Evolutionary conservation across 2,113 vertebrate genomes (phyloP).

Genomic region (Brachypteracias leptosomus): DNA sequence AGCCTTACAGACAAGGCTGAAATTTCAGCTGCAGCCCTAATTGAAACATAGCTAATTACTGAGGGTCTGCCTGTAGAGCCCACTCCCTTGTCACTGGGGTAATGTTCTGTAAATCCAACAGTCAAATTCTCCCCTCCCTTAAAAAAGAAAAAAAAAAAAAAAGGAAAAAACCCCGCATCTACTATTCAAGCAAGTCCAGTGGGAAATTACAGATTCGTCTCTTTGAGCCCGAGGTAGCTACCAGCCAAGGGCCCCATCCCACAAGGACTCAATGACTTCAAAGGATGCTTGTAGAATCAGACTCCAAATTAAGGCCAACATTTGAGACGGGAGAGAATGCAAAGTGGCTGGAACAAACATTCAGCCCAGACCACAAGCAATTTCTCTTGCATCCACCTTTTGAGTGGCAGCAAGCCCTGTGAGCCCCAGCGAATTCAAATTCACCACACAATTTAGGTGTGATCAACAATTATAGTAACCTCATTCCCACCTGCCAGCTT

Average conservation of each 20-base stretch:
- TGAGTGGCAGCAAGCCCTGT: neutral
- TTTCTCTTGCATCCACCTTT: neutral
- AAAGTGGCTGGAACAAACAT: conserved; percentile 1
- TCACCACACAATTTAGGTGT: neutral
- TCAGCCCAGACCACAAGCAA: neutral
- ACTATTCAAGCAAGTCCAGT: conserved; percentile 24
- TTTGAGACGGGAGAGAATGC: neutral
- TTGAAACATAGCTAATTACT: conserved; percentile 56
- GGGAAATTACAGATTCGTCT: conserved; percentile 47
- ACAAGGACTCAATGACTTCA: conserved; percentile 41
- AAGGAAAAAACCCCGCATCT: neutral
- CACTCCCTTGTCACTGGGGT: neutral
- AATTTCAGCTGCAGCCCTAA: conserved; percentile 32
- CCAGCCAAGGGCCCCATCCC: conserved; percentile 25
- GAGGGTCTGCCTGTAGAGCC: conserved; percentile 4
- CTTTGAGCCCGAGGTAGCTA: conserved; percentile 20
- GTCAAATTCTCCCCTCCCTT: neutral
- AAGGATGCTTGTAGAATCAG: conserved; percentile 24
- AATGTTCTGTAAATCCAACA: conserved; percentile 7
- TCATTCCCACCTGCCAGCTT: neutral
- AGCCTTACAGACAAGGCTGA: conserved; percentile 15
- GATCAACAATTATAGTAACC: neutral
- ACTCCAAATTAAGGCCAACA: neutral
- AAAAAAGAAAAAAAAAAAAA: neutral
- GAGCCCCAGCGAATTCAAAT: neutral